Conservation (phyloP, 2,797 vertebrate genomes). For the Sebastes diaconus region DNA sequence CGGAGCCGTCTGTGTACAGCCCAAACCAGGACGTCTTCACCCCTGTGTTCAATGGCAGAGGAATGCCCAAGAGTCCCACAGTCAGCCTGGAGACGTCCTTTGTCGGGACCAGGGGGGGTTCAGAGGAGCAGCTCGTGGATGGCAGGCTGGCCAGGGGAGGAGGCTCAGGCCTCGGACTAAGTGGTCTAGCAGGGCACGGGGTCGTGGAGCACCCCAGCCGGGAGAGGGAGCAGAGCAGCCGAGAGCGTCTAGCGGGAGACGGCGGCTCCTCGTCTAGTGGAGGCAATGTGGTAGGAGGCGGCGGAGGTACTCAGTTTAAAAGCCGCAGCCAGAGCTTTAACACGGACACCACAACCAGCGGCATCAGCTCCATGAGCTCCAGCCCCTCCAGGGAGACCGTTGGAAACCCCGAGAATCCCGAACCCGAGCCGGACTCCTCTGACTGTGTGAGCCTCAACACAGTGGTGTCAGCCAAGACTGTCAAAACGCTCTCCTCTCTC, state of each 20-base stretch:
- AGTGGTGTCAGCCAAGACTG: constrained; percentile 93
- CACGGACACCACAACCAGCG: constrained; percentile 98
- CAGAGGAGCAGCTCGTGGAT: constrained; percentile 88
- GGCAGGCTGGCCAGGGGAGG: constrained; percentile 83
- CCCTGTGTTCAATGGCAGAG: constrained; percentile 82
- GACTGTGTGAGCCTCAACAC: constrained; percentile 98
- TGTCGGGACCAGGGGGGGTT: constrained; percentile 88
- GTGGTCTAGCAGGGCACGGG: constrained; percentile 77
- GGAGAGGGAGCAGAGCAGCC: constrained; percentile 90
- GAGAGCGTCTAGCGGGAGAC: constrained; percentile 90
- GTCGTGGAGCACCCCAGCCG: constrained; percentile 81
- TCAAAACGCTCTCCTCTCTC: constrained; percentile 90
- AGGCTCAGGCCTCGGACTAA: constrained; percentile 78
- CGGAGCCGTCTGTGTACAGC: constrained; percentile 89
- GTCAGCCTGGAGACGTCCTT: constrained; percentile 94
- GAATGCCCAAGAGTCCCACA: constrained; percentile 90
- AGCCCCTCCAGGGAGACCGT: constrained; percentile 97
- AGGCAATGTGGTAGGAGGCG: constrained; percentile 79
- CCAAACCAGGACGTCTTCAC: constrained; percentile 89
- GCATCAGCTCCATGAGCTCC: constrained; percentile 99
- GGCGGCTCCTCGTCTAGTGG: constrained; percentile 80
- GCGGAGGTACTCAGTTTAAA: constrained; percentile 91
- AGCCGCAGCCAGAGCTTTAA: constrained; percentile 99
- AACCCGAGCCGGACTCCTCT: constrained; percentile 88
- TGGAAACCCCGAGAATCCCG: constrained; percentile 85